Conservation (phyloP, 2,113 vertebrate species). For the Neodontobutis hainanensis region DNA sequence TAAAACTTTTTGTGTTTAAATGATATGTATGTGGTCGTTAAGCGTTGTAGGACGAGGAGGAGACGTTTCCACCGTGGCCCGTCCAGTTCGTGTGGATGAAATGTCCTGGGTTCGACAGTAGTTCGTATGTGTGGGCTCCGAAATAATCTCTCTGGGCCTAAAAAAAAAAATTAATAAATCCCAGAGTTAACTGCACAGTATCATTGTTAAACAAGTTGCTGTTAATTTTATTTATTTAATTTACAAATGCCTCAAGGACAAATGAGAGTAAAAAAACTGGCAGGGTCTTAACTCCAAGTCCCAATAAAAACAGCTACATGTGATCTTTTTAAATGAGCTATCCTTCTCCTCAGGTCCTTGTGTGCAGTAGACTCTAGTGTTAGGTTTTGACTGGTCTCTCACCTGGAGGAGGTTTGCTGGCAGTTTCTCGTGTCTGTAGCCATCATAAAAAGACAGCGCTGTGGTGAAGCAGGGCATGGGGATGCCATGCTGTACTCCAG, state of each 20-base stretch:
- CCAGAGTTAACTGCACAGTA: background rate
- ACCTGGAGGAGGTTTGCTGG: slow-evolving; percentile 98
- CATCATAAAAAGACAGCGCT: slow-evolving; percentile 95
- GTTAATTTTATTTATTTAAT: background rate
- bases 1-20: slow-evolving; percentile 8
- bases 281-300: slow-evolving; percentile 8
- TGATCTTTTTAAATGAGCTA: slow-evolving; percentile 37
- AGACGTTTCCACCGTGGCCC: slow-evolving; percentile 89
- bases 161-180: background rate
- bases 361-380: slow-evolving; percentile 4
- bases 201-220: too few relatives aligned
- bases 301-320: background rate
- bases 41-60: slow-evolving; percentile 93
- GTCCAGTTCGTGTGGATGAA: slow-evolving; percentile 98
- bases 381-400: slow-evolving; percentile 8
- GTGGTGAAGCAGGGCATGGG: slow-evolving; percentile 98
- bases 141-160: slow-evolving; percentile 98
- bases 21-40: slow-evolving; percentile 52
- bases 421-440: slow-evolving; percentile 88
- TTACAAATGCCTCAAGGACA: background rate
- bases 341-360: slow-evolving; percentile 10
- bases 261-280: background rate
- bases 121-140: slow-evolving; percentile 94
- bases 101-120: slow-evolving; percentile 84
- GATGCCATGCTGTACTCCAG: slow-evolving; percentile 90